phyloP scores from a whole-genome alignment of 2,113 vertebrate species.

The human region DNA sequence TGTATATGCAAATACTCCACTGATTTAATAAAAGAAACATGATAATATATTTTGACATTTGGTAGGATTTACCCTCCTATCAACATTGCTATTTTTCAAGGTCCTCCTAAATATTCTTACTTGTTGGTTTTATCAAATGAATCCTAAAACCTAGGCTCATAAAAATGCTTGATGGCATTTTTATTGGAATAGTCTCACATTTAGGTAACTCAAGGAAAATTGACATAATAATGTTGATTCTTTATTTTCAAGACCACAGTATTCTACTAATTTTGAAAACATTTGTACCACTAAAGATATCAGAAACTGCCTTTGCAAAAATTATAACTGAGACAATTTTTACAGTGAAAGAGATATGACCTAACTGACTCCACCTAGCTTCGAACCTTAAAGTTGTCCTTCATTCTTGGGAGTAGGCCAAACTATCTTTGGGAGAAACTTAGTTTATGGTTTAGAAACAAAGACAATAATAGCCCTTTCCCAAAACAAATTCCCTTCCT shows the following conservation, averaged over 20 bases:
- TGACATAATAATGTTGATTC: neutral
- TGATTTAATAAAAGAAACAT: neutral
- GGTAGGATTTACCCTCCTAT: neutral
- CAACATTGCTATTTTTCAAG: neutral
- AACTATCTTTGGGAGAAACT: too few relatives aligned
- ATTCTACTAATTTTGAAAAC: neutral
- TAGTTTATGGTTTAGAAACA: too few relatives aligned
- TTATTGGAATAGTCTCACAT: neutral
- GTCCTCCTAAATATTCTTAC: neutral
- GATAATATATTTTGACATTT: neutral
- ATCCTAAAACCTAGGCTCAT: neutral
- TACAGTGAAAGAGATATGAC: too few relatives aligned
- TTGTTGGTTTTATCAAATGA: neutral
- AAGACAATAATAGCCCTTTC: too few relatives aligned
- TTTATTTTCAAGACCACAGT: neutral
- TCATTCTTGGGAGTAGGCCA: too few relatives aligned
- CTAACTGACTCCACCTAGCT: too few relatives aligned
- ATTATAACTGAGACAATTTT: too few relatives aligned
- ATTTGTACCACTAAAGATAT: neutral
- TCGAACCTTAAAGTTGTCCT: too few relatives aligned
- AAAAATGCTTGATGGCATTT: neutral
- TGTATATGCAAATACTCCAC: neutral
- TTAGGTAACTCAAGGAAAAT: neutral
- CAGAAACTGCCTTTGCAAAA: too few relatives aligned
- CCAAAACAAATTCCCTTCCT: too few relatives aligned